Conservation (phyloP, 1,140 invertebrate genomes). For the Thrips palmi region DNA sequence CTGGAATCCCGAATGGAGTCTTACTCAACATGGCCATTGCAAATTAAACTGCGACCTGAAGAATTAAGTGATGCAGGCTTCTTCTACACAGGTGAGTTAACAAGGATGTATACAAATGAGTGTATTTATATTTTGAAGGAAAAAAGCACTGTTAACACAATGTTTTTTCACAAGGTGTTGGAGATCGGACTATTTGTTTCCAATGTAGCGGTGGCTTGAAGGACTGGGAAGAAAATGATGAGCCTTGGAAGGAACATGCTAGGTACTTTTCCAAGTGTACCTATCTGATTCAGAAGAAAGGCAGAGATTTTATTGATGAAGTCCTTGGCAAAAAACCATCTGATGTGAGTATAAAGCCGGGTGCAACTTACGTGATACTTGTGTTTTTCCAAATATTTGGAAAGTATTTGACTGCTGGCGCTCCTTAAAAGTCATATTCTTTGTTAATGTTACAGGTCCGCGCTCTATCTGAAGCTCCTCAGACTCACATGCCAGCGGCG, state of each 20-base stretch:
- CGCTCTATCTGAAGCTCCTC: no score
- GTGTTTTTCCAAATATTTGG: no score
- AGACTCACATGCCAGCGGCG: no score
- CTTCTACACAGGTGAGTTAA: constrained; percentile 61
- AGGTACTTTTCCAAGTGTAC: constrained; percentile 63
- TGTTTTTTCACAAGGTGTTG: no score
- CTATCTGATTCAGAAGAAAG: constrained; percentile 54
- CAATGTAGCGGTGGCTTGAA: constrained; percentile 71
- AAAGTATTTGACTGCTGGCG: no score
- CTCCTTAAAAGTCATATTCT: no score
- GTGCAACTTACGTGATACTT: no score
- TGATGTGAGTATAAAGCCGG: constrained; percentile 22
- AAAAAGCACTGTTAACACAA: no score
- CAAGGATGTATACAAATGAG: no score
- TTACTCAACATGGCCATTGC: constrained; percentile 54
- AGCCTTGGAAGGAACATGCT: constrained; percentile 77
- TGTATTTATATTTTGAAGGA: neutral
- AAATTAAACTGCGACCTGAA: constrained; percentile 52
- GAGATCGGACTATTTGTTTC: constrained; percentile 71
- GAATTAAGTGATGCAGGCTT: constrained; percentile 73
- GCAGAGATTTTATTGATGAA: constrained; percentile 41
- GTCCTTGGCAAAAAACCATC: constrained; percentile 24
- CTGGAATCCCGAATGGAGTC: constrained; percentile 44
- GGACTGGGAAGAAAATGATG: constrained; percentile 69
- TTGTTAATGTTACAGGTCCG: no score